Evolutionary conservation across 1,140 invertebrate genomes (phyloP).

Genomic region (Solenopsis fugax): DNA sequence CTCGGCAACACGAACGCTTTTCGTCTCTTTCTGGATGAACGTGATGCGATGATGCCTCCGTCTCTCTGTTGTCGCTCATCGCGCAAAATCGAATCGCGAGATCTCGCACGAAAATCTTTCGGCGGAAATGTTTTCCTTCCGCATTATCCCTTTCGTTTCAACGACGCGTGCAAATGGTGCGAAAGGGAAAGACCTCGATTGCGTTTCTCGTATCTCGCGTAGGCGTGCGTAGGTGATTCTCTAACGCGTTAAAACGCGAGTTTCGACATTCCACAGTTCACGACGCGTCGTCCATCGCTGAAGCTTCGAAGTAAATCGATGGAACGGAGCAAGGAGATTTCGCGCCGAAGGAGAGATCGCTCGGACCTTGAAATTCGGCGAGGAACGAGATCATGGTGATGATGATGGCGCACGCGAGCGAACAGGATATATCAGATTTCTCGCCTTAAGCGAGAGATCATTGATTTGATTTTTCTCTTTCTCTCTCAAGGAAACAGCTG

Average conservation of each 20-base stretch:
- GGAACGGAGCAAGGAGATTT: neutral
- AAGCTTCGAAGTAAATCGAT: neutral
- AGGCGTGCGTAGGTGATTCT: neutral
- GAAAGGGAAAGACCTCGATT: neutral
- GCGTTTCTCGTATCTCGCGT: neutral
- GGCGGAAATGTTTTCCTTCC: neutral
- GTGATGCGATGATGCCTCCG: neutral
- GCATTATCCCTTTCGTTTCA: neutral
- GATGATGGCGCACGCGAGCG: neutral
- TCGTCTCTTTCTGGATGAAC: neutral
- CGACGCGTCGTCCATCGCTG: too few species aligned
- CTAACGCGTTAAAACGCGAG: neutral
- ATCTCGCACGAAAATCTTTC: neutral
- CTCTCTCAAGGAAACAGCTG: slow-evolving; percentile 16
- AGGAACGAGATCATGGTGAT: neutral
- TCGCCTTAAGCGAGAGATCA: neutral
- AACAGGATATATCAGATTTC: neutral
- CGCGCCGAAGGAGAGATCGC: neutral
- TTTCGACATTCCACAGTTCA: too few species aligned
- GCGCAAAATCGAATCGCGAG: too few species aligned
- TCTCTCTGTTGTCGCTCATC: neutral
- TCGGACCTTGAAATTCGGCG: slow-evolving; percentile 13
- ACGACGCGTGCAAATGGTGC: neutral
- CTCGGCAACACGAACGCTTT: slow-evolving; percentile 17
- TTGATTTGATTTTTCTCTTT: neutral